Base-by-base conservation (phyloP, 2,113 vertebrate species). In the Ageneiosus marmoratus region DNA sequence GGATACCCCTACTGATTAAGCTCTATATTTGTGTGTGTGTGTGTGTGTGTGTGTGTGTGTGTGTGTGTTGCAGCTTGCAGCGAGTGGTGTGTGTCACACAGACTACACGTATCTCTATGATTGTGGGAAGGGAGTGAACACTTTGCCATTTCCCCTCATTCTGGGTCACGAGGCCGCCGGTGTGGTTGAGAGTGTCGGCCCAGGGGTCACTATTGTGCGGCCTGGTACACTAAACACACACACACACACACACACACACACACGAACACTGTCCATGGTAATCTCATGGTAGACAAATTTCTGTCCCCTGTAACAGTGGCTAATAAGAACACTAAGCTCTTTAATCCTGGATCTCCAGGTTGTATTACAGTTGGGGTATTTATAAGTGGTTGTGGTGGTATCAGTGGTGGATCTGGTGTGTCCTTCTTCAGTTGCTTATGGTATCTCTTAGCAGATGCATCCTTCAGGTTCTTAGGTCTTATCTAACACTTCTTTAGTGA, bases 161-260 rank as follows among this genome's bases (percentile, higher is more conserved):
- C 72, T 96, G 83, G 94, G 94, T 12, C 94, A 96, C 2, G 94
- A 96, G 88, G 94, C 91, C 11, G 86, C 92, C 48, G 94, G 95
- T 1, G 29, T 95, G 63, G 94, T 95, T 85, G 94, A 95, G 83
- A 95, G 94, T 18, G 85, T 91, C 74, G 96, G 96, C 0, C 91
- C 95, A 80, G 95, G 94, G 84, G 95, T 97, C 74, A 95, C 93
- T 13, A 93, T 88, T 84, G 85, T 97, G 65, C 94, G 95, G 80
- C 90, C 94, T 2, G 96, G 96, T 97, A 82, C 80, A 80, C 9
- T 27, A 27, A 34, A 10, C 34, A 20, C 63, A 37, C 32, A 37
- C 63, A 34, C 63, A 65, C 67, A 70, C 67, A 70, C 44, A 48
- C 44, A 73, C 69, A 73, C 69, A 46, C 11, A 82, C 20, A 29